phyloP scores from a whole-genome alignment of 2,888 invertebrate genomes.

The Drosophila fungiperda region DNA sequence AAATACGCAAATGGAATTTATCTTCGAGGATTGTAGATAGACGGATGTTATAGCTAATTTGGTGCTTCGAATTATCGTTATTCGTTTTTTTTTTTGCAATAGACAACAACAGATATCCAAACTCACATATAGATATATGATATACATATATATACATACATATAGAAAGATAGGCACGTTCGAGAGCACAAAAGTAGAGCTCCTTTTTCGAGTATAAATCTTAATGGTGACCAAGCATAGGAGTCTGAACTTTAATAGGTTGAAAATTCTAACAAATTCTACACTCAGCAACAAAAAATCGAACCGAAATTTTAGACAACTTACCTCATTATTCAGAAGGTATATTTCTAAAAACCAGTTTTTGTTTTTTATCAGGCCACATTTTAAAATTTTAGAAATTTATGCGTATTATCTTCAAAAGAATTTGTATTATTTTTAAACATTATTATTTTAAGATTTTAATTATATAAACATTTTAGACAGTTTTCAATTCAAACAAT shows the following conservation, averaged over 20 bases:
- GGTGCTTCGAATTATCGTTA: slow-evolving; percentile 54
- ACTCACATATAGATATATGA: slow-evolving; percentile 25
- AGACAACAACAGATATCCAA: slow-evolving; percentile 26
- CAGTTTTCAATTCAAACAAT: not conserved
- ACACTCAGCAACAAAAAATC: not conserved
- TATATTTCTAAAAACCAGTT: not conserved
- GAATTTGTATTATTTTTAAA: not conserved
- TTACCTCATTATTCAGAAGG: not conserved
- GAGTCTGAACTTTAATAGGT: slow-evolving; percentile 77
- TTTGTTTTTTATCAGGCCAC: not conserved
- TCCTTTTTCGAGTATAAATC: slow-evolving; percentile 43
- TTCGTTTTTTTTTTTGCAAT: slow-evolving; percentile 30
- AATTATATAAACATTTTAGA: not conserved
- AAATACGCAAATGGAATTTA: slow-evolving; percentile 38
- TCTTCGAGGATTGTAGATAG: slow-evolving; percentile 47
- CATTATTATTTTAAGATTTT: not conserved
- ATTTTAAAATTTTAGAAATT: not conserved
- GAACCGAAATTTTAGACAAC: not conserved
- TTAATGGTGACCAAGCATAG: slow-evolving; percentile 74
- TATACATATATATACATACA: slow-evolving; percentile 21
- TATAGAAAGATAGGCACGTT: slow-evolving; percentile 44
- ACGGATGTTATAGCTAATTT: slow-evolving; percentile 24
- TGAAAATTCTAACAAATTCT: slow-evolving; percentile 53
- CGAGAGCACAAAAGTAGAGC: slow-evolving; percentile 16
- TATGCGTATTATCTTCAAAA: not conserved